These are phyloP conservation scores for Argyresthia albistria DNA, from an alignment of 2,888 invertebrate genomes.

Conservation along the genomic window DNA sequence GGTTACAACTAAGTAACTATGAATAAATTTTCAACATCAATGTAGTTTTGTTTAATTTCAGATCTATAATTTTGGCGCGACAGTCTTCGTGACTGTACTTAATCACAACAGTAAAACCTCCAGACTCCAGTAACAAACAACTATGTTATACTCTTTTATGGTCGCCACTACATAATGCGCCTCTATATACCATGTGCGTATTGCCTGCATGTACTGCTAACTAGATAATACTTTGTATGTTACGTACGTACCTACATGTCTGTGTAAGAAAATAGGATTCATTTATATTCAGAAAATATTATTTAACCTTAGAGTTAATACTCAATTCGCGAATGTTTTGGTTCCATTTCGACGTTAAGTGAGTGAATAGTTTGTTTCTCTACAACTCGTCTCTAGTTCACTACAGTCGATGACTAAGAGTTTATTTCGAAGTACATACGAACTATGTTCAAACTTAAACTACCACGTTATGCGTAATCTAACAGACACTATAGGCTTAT, in stretches of 20 bases:
- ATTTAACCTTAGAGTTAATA: conserved; percentile 43
- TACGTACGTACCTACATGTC: conserved; percentile 22
- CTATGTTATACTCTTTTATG: neutral
- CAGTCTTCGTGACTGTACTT: conserved; percentile 13
- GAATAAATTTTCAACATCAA: neutral
- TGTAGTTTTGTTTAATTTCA: neutral
- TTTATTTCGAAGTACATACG: conserved; percentile 28
- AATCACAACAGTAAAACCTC: neutral
- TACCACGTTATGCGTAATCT: conserved; percentile 1
- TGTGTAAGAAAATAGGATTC: conserved; percentile 65
- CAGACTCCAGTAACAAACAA: neutral
- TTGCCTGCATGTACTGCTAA: conserved; percentile 44
- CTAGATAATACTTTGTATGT: conserved; percentile 9
- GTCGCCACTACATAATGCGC: no score
- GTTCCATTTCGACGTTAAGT: conserved; percentile 24
- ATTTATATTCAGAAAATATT: conserved; percentile 63
- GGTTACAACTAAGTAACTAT: no score
- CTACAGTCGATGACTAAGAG: conserved; percentile 46
- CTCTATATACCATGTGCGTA: conserved; percentile 41
- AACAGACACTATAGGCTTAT: conserved; percentile 3
- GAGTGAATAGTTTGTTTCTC: neutral
- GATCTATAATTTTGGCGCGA: conserved; percentile 51
- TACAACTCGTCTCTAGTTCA: neutral
- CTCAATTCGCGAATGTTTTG: conserved; percentile 49
- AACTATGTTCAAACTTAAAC: conserved; percentile 21